Base-by-base conservation (phyloP, 2,888 invertebrate genomes). In the Macroteleia sp. region DNA sequence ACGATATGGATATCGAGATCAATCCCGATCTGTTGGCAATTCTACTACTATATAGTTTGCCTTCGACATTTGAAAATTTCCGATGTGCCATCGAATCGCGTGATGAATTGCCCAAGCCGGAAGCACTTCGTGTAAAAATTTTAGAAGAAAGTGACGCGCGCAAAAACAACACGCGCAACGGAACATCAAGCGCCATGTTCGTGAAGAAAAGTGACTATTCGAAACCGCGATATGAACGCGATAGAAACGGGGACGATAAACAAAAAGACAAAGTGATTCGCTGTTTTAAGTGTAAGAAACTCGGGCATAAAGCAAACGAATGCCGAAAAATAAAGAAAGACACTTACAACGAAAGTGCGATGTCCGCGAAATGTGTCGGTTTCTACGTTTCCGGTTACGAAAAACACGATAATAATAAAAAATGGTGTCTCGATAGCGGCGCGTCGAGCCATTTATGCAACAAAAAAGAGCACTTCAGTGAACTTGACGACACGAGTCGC, bases 401-500 rank as follows among this genome's bases (percentile, higher is more conserved):
- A 10, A 10, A 17, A 17, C 4, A 16, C 1, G 12, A 57, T 9
- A 2, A 8, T 2, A n/a, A 48, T n/a, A 28, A 30, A 16, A 48
- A 48, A 6, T 57, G 42, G 57, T 57, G 57, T 20, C 14, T 57
- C 6, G 56, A 57, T n/a, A 57, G 56, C 12, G 39, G 56, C 2
- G 56, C 41, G 42, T 17, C 56, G 41, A 42, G 36, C 10, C 57
- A 57, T 48, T 16, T 48, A 3, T 48, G 48, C 9, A 48, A 48
- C 30, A 17, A 30, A 16, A 3, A 9, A 17, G 9, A 48, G 9
- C 48, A 48, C n/a, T 48, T 48, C 9, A 32, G n/a, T 10, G 32
- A 10, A 32, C 3, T 32, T 25, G 6, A 6, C 6, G 25, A 5
- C 6, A 25, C 25, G 25, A 25, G 25, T 25, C 25, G 6, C 25